phyloP scores from a whole-genome alignment of 2,797 vertebrate genomes.

The Anomalospiza imberbis region DNA sequence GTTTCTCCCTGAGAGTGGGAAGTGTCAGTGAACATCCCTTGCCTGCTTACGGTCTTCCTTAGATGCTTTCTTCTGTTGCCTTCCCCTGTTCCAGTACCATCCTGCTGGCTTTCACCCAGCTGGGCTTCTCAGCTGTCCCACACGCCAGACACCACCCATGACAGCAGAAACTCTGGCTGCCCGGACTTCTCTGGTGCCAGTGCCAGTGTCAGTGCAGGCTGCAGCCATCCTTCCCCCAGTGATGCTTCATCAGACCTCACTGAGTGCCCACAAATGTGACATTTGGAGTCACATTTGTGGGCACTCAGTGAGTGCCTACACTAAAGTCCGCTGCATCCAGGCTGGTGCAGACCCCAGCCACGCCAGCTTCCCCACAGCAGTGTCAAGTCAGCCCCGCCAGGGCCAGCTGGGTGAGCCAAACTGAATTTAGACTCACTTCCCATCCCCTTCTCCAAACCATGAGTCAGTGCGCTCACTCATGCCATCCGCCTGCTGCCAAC shows the following conservation, averaged over 20 bases:
- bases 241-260: accelerated
- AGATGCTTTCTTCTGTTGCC: neutral
- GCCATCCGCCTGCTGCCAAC: accelerated
- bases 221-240: neutral
- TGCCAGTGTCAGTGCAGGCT: neutral
- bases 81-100: neutral
- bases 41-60: neutral
- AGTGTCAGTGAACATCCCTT: neutral
- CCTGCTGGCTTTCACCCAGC: neutral
- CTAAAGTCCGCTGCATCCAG: accelerated
- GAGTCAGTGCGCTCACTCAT: neutral
- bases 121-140: neutral
- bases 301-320: too few relatives aligned
- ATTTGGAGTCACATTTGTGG: too few relatives aligned
- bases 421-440: neutral
- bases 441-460: neutral
- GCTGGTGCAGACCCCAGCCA: neutral
- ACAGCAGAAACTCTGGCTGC: neutral
- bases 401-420: neutral
- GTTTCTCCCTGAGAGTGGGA: accelerated
- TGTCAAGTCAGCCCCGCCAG: accelerated
- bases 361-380: neutral
- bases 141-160: accelerated
- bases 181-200: neutral
- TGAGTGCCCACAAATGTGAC: neutral